Evolutionary conservation across 2,113 vertebrate genomes (phyloP), one percentile per base, ranked within the genome.

Genomic region (Rhodinocichla rosea): DNA sequence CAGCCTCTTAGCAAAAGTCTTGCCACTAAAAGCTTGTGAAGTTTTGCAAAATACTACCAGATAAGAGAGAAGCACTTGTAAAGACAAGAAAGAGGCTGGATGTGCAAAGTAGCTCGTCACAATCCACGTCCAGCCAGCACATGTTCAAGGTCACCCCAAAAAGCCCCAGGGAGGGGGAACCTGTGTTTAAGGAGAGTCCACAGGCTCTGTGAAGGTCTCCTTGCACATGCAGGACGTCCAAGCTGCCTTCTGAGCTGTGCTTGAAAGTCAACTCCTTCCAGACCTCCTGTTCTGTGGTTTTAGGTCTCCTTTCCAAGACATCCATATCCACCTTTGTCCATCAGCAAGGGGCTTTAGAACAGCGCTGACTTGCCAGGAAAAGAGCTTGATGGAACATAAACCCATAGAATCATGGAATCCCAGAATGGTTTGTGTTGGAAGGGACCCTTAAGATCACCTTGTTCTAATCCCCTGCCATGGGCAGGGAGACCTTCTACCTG

Each of bases 1-100:
- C 75, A 23, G 63, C 67, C 69, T 92, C 81, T 95, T 56, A 64
- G 77, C 77, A 65, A 22, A 68, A 78, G 53, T 59, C 75, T 64
- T 19, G 42, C 80, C 52, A 28, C 87, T 88, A 69, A 74, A 90
- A 94, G 40, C 81, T 70, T 63, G 35, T 62, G 56, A 90, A 91
- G 49, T 83, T 89, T 76, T 39, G 69, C 50, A 89, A 87, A 94
- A 84, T 55, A 49, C 74, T 30, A 3, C 49, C 0, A 16, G 85
- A 69, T 64, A 90, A 65, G 69, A 90, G 80, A 78, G 87, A n/a
- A 89, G 74, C 55, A 55, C 88, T 93, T 82, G 78, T 87, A 80
- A 80, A 77, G 64, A 35, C 37, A 24, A 56, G 74, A 65, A 82
- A 47, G 37, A 68, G 45, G 47, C 11, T 50, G 22, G 57, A 62